These are phyloP conservation scores for Anthoptus insignis DNA, from an alignment of 2,888 invertebrate species.

Conservation along the genomic window DNA sequence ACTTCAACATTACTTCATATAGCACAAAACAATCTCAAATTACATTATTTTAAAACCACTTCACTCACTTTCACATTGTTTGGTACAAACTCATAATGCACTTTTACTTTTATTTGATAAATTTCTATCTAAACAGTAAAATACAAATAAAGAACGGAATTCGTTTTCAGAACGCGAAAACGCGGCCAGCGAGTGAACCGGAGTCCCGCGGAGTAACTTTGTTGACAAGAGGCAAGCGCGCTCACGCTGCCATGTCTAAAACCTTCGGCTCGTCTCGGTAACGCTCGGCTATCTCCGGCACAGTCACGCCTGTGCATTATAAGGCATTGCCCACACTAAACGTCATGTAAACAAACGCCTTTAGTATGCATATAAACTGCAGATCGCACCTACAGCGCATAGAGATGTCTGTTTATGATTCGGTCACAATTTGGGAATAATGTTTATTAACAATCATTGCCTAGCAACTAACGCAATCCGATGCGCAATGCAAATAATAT, in stretches of 20 bases:
- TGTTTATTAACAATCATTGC: no score
- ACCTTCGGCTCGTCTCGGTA: conserved; percentile 70
- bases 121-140: conserved; percentile 23
- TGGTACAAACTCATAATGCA: conserved; percentile 53
- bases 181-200: conserved; percentile 64
- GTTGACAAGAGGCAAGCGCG: conserved; percentile 80
- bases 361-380: no score
- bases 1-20: conserved; percentile 35
- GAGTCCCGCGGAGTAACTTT: conserved; percentile 70
- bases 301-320: conserved; percentile 31
- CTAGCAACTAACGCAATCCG: no score
- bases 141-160: conserved; percentile 42
- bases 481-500: no score
- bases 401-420: no score
- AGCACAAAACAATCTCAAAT: conserved; percentile 24
- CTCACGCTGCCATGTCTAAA: conserved; percentile 74
- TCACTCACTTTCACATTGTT: conserved; percentile 59
- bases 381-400: no score
- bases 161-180: conserved; percentile 49
- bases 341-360: no score
- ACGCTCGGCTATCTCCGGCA: conserved; percentile 56
- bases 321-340: not conserved
- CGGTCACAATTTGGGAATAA: no score
- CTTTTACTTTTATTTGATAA: conserved; percentile 54
- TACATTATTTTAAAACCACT: conserved; percentile 46